These are phyloP conservation scores for Orussus abietinus DNA, from an alignment of 1,140 invertebrate genomes.

Conservation along the genomic window DNA sequence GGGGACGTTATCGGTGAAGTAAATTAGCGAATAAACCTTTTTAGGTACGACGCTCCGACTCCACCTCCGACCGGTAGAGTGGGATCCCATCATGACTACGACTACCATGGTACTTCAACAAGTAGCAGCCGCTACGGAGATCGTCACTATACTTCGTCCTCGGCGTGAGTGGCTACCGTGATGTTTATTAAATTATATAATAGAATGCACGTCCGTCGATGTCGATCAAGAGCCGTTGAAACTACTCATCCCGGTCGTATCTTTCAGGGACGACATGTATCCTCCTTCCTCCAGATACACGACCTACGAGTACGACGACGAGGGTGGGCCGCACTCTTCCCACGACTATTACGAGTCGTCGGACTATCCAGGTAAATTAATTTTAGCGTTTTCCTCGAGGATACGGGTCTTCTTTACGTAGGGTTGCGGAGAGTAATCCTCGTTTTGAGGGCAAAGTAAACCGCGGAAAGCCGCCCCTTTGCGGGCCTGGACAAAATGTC, in stretches of 20 bases:
- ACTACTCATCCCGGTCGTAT: too few relatives aligned
- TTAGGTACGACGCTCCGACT: slow-evolving; percentile 33
- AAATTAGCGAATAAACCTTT: too few relatives aligned
- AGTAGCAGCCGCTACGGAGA: slow-evolving; percentile 35
- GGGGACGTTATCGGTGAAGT: too few relatives aligned
- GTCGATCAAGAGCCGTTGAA: too few relatives aligned
- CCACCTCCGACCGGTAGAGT: slow-evolving; percentile 31
- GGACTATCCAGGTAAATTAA: slow-evolving; percentile 47
- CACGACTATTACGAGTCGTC: slow-evolving; percentile 49
- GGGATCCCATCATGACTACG: slow-evolving; percentile 38
- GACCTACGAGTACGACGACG: slow-evolving; percentile 50
- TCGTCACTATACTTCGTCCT: slow-evolving; percentile 35
- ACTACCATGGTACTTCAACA: slow-evolving; percentile 33
- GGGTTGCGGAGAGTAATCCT: too few relatives aligned
- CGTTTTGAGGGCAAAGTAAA: too few relatives aligned
- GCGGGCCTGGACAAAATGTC: too few relatives aligned
- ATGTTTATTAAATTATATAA: too few relatives aligned
- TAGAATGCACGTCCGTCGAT: too few relatives aligned
- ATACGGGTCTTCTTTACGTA: too few relatives aligned
- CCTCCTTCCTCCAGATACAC: slow-evolving; percentile 34
- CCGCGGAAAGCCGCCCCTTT: too few relatives aligned
- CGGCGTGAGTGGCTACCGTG: slow-evolving; percentile 27
- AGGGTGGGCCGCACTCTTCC: slow-evolving; percentile 39
- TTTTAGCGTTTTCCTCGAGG: slow-evolving; percentile 1
- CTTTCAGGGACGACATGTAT: slow-evolving; percentile 39